Base-by-base conservation (phyloP, 92 coral and sea anemone species). In the Ricordea florida region DNA sequence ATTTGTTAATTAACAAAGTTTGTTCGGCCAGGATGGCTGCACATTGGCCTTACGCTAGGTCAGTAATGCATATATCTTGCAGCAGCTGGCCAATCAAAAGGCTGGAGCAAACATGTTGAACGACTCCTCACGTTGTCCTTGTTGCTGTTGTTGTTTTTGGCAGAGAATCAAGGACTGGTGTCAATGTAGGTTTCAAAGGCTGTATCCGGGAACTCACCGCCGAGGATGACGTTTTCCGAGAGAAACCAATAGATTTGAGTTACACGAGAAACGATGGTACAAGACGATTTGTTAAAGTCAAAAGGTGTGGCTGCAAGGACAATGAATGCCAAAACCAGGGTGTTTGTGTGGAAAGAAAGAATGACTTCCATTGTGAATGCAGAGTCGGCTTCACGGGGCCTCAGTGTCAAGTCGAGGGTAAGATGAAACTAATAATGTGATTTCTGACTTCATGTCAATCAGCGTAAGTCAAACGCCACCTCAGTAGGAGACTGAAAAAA, bases 281-380 rank as follows among this genome's bases (percentile, higher is more conserved):
- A 0, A 33, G 43, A 31, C 65, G 48, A n/a, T 66, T 77, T 10
- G 38, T 48, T 16, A 88, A 73, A 13, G 60, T 80, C 29, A 75
- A 32, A 44, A 80, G 55, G 6, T 87, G 93, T 41, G 97, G 93
- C n/a, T 91, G 97, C 34, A 74, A 78, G 21, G 55, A 60, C 38
- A 11, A 26, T 6, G 32, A 24, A 4, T 91, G 97, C 56, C 41
- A 51, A 11, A 78, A 87, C 52, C 60, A 43, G 0, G 97, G 93
- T 2, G 21, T 1, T 3, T 91, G 97, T 14, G 24, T 29, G 8
- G 36, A 56, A 62, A 73, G 97, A 30, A 8, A 1, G 15, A 33
- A 28, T 7, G 97, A 87, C 66, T 87, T 58, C 85, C 82, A 84
- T 2, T 91, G 97, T 41, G 97, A 91, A 7, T 91, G 97, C 59